A percentile compares a stretch with the other conserved stretches of the same genome.
Evolutionary conservation across 2,113 vertebrate genomes (phyloP).

Genomic region (Picathartes gymnocephalus): DNA sequence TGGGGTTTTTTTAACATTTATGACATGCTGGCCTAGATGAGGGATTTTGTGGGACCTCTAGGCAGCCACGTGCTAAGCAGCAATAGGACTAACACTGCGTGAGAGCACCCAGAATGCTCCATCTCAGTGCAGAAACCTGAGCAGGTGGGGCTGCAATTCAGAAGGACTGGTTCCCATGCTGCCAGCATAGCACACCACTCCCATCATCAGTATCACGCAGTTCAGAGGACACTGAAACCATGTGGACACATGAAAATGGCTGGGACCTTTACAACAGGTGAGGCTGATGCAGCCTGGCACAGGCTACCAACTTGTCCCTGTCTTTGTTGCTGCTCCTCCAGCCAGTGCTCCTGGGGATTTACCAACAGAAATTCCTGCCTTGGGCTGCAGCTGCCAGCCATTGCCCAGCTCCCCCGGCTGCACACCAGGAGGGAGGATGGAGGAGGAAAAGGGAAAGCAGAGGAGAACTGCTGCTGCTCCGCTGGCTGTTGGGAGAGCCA

Average conservation of each 20-base stretch:
- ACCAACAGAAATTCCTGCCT: not conserved
- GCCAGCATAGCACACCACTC: not conserved
- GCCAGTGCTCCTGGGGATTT: not conserved
- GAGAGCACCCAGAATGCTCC: not conserved
- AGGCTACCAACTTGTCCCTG: not conserved
- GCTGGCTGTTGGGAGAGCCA: fast-evolving
- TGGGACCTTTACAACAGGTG: not conserved
- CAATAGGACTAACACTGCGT: not conserved
- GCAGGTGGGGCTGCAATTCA: not conserved
- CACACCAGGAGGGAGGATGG: not conserved
- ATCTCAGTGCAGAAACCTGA: not conserved
- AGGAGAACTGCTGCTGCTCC: not conserved
- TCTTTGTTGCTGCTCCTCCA: not conserved
- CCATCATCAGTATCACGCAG: not conserved
- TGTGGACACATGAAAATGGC: not conserved
- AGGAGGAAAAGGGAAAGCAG: not conserved
- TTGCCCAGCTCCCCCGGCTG: not conserved
- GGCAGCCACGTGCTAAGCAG: not conserved
- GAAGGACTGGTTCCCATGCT: not conserved
- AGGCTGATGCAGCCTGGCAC: not conserved
- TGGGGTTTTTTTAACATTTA: not conserved
- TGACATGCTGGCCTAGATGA: not conserved
- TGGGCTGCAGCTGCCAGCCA: not conserved
- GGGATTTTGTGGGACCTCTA: not conserved
- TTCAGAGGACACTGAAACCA: not conserved